Percentiles rank a stretch among this genome's conserved stretches.
phyloP scores from a whole-genome alignment of 2,113 vertebrate genomes.

The Salvelinus namaycush region DNA sequence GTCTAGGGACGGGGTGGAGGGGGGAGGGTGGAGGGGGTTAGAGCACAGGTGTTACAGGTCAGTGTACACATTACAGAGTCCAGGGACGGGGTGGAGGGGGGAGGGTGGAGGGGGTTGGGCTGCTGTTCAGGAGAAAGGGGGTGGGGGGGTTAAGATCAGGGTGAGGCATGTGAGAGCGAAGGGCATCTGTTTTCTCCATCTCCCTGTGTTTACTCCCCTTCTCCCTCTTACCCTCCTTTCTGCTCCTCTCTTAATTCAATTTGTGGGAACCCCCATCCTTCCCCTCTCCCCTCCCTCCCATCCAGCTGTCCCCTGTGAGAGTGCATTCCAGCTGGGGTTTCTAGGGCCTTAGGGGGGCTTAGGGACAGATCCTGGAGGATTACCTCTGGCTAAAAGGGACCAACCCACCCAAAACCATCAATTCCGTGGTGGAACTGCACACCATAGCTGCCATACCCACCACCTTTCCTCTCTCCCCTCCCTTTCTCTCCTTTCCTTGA shows the following conservation, averaged over 20 bases:
- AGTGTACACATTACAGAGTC: no score
- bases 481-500: slow-evolving; percentile 41
- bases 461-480: slow-evolving; percentile 20
- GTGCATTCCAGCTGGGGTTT: slow-evolving; percentile 69
- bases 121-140: not conserved
- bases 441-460: slow-evolving; percentile 19
- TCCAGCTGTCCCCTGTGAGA: slow-evolving; percentile 54
- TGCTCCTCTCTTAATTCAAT: slow-evolving; percentile 55
- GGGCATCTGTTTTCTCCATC: slow-evolving; percentile 86
- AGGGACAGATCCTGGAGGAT: slow-evolving; percentile 66
- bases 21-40: no score
- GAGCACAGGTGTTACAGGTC: no score
- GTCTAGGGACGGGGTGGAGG: no score
- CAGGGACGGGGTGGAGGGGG: no score
- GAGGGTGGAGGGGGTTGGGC: no score
- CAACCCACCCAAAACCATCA: slow-evolving; percentile 46
- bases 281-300: slow-evolving; percentile 33
- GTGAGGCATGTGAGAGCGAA: slow-evolving; percentile 56
- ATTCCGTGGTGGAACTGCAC: not conserved
- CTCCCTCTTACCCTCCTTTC: slow-evolving; percentile 60
- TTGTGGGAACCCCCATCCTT: slow-evolving; percentile 50
- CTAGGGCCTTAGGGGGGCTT: slow-evolving; percentile 51
- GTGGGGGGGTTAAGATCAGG: slow-evolving; percentile 25
- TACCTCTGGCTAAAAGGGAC: slow-evolving; percentile 53
- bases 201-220: slow-evolving; percentile 77